Conservation (phyloP, 37 sponge, comb jelly and placozoan genomes). For the Chondrilla cf. caribensis region DNA sequence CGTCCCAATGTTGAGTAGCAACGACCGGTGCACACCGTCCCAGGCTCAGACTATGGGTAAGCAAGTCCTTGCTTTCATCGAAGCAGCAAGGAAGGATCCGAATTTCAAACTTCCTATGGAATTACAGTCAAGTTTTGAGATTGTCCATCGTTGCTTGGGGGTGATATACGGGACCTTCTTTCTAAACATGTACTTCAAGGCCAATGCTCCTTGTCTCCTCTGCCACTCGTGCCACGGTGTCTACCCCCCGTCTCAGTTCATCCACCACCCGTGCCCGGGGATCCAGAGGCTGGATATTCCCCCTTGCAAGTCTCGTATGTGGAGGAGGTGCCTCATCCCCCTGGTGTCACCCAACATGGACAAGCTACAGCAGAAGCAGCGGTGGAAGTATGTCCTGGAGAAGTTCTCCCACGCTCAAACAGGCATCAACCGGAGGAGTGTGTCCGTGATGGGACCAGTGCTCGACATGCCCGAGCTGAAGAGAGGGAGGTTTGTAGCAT, state of each 20-base stretch:
- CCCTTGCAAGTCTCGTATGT: slow-evolving; percentile 79
- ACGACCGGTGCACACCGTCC: slow-evolving; percentile 63
- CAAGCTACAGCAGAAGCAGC: slow-evolving; percentile 71
- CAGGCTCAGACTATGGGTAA: slow-evolving; percentile 73
- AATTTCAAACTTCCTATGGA: slow-evolving; percentile 45
- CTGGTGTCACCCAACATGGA: slow-evolving; percentile 65
- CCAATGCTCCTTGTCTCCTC: slow-evolving; percentile 71
- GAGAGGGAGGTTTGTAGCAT: slow-evolving; percentile 56
- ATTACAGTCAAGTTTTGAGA: slow-evolving; percentile 67
- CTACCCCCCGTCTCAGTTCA: slow-evolving; percentile 75
- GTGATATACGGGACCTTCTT: slow-evolving; percentile 75
- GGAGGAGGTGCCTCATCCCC: slow-evolving; percentile 70
- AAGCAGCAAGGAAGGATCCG: neutral
- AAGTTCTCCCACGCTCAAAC: slow-evolving; percentile 66
- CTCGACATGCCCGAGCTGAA: slow-evolving; percentile 77
- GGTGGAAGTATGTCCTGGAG: slow-evolving; percentile 71
- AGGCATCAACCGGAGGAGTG: slow-evolving; percentile 26
- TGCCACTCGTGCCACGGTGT: slow-evolving; percentile 71
- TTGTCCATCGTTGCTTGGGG: slow-evolving; percentile 72
- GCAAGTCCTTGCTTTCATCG: slow-evolving; percentile 58
- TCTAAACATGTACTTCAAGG: slow-evolving; percentile 69
- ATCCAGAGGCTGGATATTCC: slow-evolving; percentile 53
- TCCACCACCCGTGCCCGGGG: slow-evolving; percentile 68
- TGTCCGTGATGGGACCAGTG: slow-evolving; percentile 40
- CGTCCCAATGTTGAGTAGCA: slow-evolving; percentile 55